Percentiles rank a stretch among this genome's conserved stretches.
Evolutionary conservation across 2,113 vertebrate genomes (phyloP).

Genomic region (Triplophysa dalaica): DNA sequence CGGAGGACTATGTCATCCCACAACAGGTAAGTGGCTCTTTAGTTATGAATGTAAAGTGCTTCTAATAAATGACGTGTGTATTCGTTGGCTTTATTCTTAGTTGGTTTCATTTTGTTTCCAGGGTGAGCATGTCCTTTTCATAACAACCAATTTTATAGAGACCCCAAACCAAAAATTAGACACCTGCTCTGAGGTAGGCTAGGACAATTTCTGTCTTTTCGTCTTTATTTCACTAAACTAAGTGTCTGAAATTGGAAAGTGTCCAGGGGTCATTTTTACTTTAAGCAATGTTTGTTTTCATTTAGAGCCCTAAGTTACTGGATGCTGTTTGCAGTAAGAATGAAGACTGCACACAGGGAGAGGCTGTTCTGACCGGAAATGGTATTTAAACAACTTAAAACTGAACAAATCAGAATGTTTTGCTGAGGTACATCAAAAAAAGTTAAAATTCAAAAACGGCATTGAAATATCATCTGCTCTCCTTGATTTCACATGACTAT

Average conservation of each 20-base stretch:
- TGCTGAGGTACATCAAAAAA: too few relatives aligned
- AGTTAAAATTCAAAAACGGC: too few relatives aligned
- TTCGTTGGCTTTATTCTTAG: neutral
- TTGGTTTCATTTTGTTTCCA: slow-evolving; percentile 56
- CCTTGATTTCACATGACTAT: too few relatives aligned
- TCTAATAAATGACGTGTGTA: too few relatives aligned
- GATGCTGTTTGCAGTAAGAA: slow-evolving; percentile 74
- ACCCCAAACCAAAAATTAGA: slow-evolving; percentile 84
- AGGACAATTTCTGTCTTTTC: neutral
- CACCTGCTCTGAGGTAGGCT: slow-evolving; percentile 86
- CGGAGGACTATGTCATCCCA: slow-evolving; percentile 89
- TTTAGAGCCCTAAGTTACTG: slow-evolving; percentile 74
- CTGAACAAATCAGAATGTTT: too few relatives aligned
- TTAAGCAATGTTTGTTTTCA: neutral
- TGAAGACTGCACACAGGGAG: slow-evolving; percentile 77
- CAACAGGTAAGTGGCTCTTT: slow-evolving; percentile 77
- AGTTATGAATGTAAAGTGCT: neutral
- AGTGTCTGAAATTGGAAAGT: neutral
- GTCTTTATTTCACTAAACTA: neutral
- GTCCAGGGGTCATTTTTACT: too few relatives aligned
- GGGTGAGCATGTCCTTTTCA: slow-evolving; percentile 85
- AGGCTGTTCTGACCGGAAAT: slow-evolving; percentile 71
- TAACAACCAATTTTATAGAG: slow-evolving; percentile 88
- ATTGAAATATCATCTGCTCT: too few relatives aligned
- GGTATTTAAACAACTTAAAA: slow-evolving; percentile 53